Conservation (phyloP, 2,888 invertebrate species). For the Pachycephus smyrnensis region DNA sequence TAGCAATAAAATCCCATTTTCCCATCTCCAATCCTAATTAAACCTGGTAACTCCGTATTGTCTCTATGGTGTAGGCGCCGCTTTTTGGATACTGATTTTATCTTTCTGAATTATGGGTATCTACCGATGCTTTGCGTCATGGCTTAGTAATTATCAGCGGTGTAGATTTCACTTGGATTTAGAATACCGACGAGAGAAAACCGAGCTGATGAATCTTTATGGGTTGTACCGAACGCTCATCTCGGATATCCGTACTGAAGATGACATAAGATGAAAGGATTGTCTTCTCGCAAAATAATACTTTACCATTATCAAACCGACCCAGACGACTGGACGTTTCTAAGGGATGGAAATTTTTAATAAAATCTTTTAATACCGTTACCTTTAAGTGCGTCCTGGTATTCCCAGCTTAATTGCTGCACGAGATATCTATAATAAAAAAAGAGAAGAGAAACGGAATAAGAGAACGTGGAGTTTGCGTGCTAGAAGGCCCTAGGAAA, state of each 20-base stretch:
- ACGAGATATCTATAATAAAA: conserved; percentile 70
- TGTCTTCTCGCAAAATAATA: not conserved
- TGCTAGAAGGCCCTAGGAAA: not conserved
- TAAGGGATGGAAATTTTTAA: not conserved
- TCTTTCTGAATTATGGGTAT: conserved; percentile 34
- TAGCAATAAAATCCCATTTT: not conserved
- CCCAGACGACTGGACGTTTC: not conserved
- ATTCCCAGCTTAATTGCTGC: conserved; percentile 71
- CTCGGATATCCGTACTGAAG: not conserved
- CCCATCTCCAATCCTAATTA: conserved; percentile 21
- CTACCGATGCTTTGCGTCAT: conserved; percentile 24
- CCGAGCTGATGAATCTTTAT: conserved; percentile 5
- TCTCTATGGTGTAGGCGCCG: conserved; percentile 22
- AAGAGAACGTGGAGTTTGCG: conserved; percentile 9
- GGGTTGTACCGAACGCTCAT: not conserved
- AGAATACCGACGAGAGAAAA: conserved; percentile 15
- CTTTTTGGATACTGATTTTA: conserved; percentile 32
- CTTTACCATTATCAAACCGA: not conserved
- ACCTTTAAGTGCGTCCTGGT: conserved; percentile 74
- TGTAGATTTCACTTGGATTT: conserved; percentile 29
- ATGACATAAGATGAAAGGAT: not conserved
- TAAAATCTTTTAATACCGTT: conserved; percentile 33
- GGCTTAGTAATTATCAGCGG: conserved; percentile 36
- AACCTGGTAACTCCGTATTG: conserved; percentile 23
- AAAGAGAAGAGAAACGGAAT: not conserved